phyloP scores from a whole-genome alignment of 2,113 vertebrate species.

The Gallinago media region DNA sequence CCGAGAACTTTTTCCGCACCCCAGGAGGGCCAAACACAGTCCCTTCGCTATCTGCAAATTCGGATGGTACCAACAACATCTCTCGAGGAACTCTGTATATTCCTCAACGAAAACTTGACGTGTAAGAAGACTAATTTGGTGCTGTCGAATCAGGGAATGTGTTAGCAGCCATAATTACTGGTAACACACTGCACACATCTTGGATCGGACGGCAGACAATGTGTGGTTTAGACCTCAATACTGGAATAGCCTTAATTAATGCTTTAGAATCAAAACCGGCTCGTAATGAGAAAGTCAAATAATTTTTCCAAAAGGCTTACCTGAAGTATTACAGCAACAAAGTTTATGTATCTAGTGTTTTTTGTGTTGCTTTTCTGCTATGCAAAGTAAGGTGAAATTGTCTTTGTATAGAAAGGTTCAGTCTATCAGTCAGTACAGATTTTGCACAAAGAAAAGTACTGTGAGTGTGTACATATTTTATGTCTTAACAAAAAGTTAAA shows the following conservation, averaged over 20 bases:
- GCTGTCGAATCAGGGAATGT: neutral
- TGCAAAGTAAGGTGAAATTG: slow-evolving; percentile 56
- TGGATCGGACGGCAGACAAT: neutral
- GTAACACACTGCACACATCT: neutral
- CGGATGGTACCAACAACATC: slow-evolving; percentile 36
- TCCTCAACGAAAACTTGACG: slow-evolving; percentile 90
- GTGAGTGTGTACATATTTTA: slow-evolving; percentile 65
- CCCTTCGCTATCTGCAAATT: slow-evolving; percentile 62
- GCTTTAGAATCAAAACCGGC: neutral
- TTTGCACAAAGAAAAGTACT: slow-evolving; percentile 75
- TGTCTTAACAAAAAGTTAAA: slow-evolving; percentile 60
- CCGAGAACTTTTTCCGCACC: slow-evolving; percentile 88
- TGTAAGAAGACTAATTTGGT: slow-evolving; percentile 80
- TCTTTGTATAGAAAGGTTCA: slow-evolving; percentile 39
- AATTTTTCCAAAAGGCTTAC: slow-evolving; percentile 12
- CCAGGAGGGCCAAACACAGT: slow-evolving; percentile 76
- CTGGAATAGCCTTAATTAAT: slow-evolving; percentile 57
- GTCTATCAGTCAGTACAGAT: slow-evolving; percentile 30
- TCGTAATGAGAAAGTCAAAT: slow-evolving; percentile 54
- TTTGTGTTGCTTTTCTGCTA: slow-evolving; percentile 60
- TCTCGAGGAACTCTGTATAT: slow-evolving; percentile 77
- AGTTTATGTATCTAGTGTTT: slow-evolving; percentile 2
- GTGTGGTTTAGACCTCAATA: slow-evolving; percentile 12
- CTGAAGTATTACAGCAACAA: slow-evolving; percentile 2
- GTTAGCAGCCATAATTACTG: neutral